Evolutionary conservation across 2,797 vertebrate species (phyloP), one percentile per base, ranked within the genome.

Genomic region (Amazonetta brasiliensis): DNA sequence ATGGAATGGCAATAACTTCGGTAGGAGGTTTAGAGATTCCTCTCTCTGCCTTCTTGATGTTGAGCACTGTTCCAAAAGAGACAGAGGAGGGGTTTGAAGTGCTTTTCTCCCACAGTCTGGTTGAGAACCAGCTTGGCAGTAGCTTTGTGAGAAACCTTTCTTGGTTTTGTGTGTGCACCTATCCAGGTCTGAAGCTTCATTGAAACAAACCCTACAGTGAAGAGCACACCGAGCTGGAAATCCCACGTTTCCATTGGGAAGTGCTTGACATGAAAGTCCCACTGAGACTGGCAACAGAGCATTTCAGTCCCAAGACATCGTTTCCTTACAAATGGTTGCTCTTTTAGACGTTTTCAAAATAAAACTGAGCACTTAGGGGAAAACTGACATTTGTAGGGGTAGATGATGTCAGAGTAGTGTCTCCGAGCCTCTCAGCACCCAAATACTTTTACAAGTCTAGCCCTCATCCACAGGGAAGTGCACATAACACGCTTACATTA

Each of bases 131-230:
- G 2, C 17, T 48, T 46, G 19, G 66, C 68, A 59, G 13, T 33
- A 20, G 31, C 25, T 77, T 71, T 48, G 25, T 74, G 75, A 82
- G 43, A 75, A 20, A 35, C 17, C 28, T 73, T 78, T 30, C 33
- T 25, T 1, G 0, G 12, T 88, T 83, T 82, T 1, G 0, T 43
- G 5, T 50, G 25, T 1, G 2, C 5, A 35, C 28, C 72, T 14
- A 30, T 58, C 25, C 12, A 28, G 39, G 2, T 54, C 19, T 92
- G 23, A 71, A 22, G 33, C 20, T 35, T 79, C 7, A 12, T 4
- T 91, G 7, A 1, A 37, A 13, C 48, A 39, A 80, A 6, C 6
- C 15, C 7, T 43, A 17, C 7, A 31, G 44, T 3, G 7, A 64
- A 60, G 64, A 71, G 30, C 4, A 2, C 3, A 2, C 14, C 0